Evolutionary conservation across 2,888 invertebrate genomes (phyloP), one percentile per base, ranked within the genome.

Genomic region (Aporophyla lueneburgensis): DNA sequence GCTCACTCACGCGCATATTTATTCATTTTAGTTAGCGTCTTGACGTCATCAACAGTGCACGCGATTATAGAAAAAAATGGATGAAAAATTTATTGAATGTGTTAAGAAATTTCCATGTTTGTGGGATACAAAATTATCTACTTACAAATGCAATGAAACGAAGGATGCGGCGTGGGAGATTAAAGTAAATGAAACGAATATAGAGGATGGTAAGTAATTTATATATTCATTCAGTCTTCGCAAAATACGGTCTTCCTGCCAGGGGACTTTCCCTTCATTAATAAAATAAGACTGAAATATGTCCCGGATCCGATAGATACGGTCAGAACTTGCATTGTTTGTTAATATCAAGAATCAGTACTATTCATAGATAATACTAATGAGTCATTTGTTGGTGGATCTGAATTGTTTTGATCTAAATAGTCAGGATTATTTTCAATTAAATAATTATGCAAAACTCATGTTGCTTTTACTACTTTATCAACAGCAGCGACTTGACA

Each of bases 1-100:
- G 68, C 68, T 53, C 66, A 33, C 66, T 66, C 53, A 66, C 66
- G 66, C 66, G 66, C 53, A 66, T 53, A 66, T 51, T 66, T 21
- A 66, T 66, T 66, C 33, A 66, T 66, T 66, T 66, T 66, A 66
- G 66, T 63, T 63, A 63, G 63, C 63, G 63, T 63, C 63, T 46
- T 63, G 63, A 63, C 63, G 63, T 63, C 46, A 49, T 63, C 63
- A 63, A 63, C 63, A 63, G 46, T 61, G 61, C 61, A 61, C 61
- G 61, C 61, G 40, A 40, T 61, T 21, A 61, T 27, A 58, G 58
- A 58, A 40, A 40, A 2, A 40, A 40, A 40, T 40, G 40, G 40
- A 40, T 40, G 40, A 40, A 2, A 40, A 40, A 40, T 40, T 40
- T 40, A 40, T 40, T 40, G 40, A 40, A 40, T 40, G 40, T 40